These are phyloP conservation scores for Papilio polyxenes DNA, from an alignment of 1,140 invertebrate genomes.

Conservation along the genomic window DNA sequence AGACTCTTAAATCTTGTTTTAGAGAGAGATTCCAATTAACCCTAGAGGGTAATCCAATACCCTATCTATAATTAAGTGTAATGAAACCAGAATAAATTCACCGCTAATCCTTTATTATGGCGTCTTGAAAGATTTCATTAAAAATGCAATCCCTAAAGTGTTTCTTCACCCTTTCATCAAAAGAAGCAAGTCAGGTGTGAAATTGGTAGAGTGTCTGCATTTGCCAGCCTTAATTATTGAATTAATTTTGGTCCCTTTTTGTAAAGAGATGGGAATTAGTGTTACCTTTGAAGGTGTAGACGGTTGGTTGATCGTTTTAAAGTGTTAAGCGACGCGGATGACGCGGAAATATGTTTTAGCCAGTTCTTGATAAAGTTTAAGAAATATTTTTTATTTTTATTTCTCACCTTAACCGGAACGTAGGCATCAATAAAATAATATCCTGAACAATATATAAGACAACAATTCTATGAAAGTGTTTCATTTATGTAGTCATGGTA, in stretches of 20 bases:
- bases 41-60: background rate
- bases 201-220: constrained; percentile 67
- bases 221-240: constrained; percentile 68
- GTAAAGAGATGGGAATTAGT: constrained; percentile 48
- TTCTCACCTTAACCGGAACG: background rate
- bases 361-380: constrained; percentile 14
- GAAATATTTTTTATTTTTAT: background rate
- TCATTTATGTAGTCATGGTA: no score
- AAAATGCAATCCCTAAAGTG: constrained; percentile 66
- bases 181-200: constrained; percentile 70
- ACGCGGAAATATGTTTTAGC: constrained; percentile 37
- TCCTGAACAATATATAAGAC: no score
- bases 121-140: constrained; percentile 57
- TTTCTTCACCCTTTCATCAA: constrained; percentile 58
- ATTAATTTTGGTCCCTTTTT: constrained; percentile 61
- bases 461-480: no score
- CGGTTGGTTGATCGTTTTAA: constrained; percentile 37
- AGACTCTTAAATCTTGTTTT: background rate
- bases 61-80: constrained; percentile 23
- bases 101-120: constrained; percentile 1
- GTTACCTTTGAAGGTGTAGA: constrained; percentile 58
- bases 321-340: constrained; percentile 36
- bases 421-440: background rate
- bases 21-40: constrained; percentile 20
- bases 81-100: constrained; percentile 32